Base-by-base conservation (phyloP, 2,113 vertebrate species). In the Phylloscopus whistleri region DNA sequence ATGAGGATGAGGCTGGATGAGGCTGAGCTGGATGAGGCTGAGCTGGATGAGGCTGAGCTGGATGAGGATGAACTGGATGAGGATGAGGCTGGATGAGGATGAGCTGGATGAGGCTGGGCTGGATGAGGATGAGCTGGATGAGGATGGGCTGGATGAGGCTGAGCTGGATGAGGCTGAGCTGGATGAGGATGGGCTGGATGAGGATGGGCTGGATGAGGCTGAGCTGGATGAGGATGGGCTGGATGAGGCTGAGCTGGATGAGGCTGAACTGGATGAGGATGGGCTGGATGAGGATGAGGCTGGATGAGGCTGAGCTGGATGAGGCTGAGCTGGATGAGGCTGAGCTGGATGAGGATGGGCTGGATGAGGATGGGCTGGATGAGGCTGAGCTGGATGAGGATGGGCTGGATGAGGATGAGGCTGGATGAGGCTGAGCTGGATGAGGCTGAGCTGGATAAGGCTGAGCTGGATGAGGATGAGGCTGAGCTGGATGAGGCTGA, bases 251-350 rank as follows among this genome's bases (percentile, higher is more conserved):
- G 10, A 1, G 7, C 0, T 43, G 24, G 39, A 43, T 35, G 17
- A 22, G 14, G 43, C 0, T 35, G 11, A 1, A 3, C 1, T 75
- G 55, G 27, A 46, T 22, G 14, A 35, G 3, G 23, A 3, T 35
- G 24, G 0, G 5, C 0, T 41, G 44, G 46, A 12, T 62, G 13
- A 26, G 4, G n/a, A 1, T 39, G 31, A n/a, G 3, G 14, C 1
- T 66, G 63, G 63, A 44, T 44, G 30, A 24, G 7, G 37, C 2
- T 30, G 11, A 11, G 12, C 1, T 39, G n/a, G 44, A 9, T 26
- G 28, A 24, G 2, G 69, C 1, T 19, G 8, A 9, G 6, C 5
- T 68, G 44, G 44, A 49, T 35, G 5, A 27, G 13, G n/a, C 9
- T 52, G 6, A 58, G 10, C 1, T 33, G 51, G 67, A 22, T 51